Conservation (phyloP, 2,113 vertebrate species). For the Channa maculata region DNA sequence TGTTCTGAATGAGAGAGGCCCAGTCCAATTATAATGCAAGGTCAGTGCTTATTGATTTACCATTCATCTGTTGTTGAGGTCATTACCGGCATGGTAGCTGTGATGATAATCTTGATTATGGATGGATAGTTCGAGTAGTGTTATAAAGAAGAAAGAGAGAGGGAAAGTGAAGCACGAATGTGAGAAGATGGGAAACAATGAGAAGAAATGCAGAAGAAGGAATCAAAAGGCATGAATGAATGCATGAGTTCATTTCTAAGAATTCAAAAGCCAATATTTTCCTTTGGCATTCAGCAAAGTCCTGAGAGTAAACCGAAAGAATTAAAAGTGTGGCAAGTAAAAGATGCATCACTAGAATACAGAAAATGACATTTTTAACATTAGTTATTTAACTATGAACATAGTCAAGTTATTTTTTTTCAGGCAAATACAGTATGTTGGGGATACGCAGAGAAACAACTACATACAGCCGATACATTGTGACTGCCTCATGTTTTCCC, state of each 20-base stretch:
- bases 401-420: no score
- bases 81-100: conserved; percentile 52
- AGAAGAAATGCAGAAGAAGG: neutral
- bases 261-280: conserved; percentile 2
- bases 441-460: neutral
- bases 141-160: conserved; percentile 13
- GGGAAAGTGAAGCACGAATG: neutral
- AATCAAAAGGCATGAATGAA: conserved; percentile 10
- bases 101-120: conserved; percentile 67
- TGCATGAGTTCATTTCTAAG: neutral
- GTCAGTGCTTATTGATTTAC: conserved; percentile 73
- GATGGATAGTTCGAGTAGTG: conserved; percentile 38
- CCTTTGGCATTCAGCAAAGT: conserved; percentile 31
- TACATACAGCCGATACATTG: neutral
- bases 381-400: neutral
- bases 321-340: neutral
- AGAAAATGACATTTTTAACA: neutral
- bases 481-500: neutral
- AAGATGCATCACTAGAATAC: neutral
- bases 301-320: neutral
- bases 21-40: conserved; percentile 64
- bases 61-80: conserved; percentile 72
- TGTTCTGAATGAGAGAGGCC: conserved; percentile 59
- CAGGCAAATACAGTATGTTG: neutral
- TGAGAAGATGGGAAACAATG: conserved; percentile 5